These are phyloP conservation scores for Mormyrus hasselquistii DNA, from an alignment of 2,797 vertebrate species.

Conservation along the genomic window DNA sequence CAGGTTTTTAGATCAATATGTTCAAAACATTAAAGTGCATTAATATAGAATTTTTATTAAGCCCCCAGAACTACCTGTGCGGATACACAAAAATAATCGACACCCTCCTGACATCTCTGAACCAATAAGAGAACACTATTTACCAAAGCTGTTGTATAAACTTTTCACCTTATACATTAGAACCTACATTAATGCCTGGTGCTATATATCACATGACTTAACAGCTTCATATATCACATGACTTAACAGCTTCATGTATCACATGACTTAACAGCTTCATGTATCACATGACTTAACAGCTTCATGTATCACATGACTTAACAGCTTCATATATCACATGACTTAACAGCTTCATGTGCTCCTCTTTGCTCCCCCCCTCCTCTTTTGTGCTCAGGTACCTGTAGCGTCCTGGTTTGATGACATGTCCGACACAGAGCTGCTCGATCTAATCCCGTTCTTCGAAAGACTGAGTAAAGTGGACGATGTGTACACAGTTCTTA, in stretches of 20 bases:
- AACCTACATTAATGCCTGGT: background rate
- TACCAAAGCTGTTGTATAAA: background rate
- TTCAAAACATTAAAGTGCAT: background rate
- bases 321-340: no score
- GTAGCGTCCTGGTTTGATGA: conserved; percentile 96
- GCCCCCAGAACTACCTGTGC: background rate
- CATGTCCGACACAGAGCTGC: conserved; percentile 90
- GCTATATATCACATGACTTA: background rate
- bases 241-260: background rate
- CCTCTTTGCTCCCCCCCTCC: background rate
- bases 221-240: background rate
- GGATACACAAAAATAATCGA: background rate
- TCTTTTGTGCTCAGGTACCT: conserved; percentile 65
- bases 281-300: no score
- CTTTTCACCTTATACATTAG: background rate
- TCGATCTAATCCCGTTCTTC: conserved; percentile 93
- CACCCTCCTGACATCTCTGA: background rate
- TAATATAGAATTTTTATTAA: background rate
- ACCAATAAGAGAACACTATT: background rate
- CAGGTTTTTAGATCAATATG: background rate
- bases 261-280: background rate
- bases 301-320: no score
- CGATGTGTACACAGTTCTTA: conserved; percentile 82
- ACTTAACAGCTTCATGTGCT: background rate
- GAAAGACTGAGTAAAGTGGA: conserved; percentile 91